Evolutionary conservation across 1,140 invertebrate species (phyloP).

Genomic region (Aphelinus certus): DNA sequence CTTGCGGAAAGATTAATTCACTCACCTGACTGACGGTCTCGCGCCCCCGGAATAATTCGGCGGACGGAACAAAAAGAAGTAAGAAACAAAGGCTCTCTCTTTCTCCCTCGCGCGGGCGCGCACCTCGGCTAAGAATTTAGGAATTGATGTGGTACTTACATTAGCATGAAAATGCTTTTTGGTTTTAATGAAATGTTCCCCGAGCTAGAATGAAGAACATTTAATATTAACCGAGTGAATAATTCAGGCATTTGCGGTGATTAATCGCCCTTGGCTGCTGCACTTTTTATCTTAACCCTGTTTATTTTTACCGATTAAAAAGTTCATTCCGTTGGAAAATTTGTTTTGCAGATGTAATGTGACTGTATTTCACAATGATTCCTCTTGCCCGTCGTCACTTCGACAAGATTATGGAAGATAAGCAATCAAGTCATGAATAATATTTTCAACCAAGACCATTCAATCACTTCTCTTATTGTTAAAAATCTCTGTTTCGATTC

Average conservation of each 20-base stretch:
- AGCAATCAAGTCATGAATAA: too few species aligned
- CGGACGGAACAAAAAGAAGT: not conserved
- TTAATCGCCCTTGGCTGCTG: slow-evolving; percentile 7
- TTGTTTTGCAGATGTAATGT: too few species aligned
- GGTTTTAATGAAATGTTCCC: slow-evolving; percentile 35
- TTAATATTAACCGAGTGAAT: slow-evolving; percentile 39
- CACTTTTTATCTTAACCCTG: not conserved
- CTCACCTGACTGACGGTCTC: not conserved
- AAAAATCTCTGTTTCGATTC: too few species aligned
- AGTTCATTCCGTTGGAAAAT: too few species aligned
- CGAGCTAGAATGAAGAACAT: slow-evolving; percentile 10
- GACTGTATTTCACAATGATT: too few species aligned
- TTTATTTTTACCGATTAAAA: too few species aligned
- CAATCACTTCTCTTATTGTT: too few species aligned
- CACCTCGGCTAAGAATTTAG: not conserved
- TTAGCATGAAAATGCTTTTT: slow-evolving; percentile 40
- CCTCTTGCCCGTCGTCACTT: too few species aligned
- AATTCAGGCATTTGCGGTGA: slow-evolving; percentile 29
- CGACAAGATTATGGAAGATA: too few species aligned
- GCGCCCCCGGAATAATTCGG: too few species aligned
- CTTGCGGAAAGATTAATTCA: slow-evolving; percentile 17
- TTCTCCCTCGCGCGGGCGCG: too few species aligned
- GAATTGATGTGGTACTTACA: slow-evolving; percentile 37
- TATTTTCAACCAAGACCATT: too few species aligned
- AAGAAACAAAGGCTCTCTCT: not conserved